A percentile compares a stretch with the other conserved stretches of the same genome.
These are phyloP conservation scores for Phaonia tiefii DNA, from an alignment of 2,888 invertebrate genomes.

Conservation along the genomic window DNA sequence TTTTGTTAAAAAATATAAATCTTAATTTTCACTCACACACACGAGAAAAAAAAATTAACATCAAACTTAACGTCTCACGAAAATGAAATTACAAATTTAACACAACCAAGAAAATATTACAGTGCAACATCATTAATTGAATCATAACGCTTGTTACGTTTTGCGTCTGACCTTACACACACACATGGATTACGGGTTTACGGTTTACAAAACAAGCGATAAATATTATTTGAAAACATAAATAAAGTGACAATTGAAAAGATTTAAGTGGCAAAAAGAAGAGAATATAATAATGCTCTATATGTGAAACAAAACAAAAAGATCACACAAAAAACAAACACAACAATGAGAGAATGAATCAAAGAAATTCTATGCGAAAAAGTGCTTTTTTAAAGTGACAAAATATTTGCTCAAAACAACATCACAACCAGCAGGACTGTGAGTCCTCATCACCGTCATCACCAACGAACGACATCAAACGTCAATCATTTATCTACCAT, in stretches of 20 bases:
- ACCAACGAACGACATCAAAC: slow-evolving; percentile 16
- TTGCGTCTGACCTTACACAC: slow-evolving; percentile 60
- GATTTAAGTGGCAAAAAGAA: no score
- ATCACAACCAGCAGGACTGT: slow-evolving; percentile 16
- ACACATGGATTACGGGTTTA: slow-evolving; percentile 72
- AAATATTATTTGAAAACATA: slow-evolving; percentile 36
- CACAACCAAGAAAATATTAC: slow-evolving; percentile 25
- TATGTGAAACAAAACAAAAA: slow-evolving; percentile 28
- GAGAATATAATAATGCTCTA: slow-evolving; percentile 50
- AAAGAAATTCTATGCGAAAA: slow-evolving; percentile 7
- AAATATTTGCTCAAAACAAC: slow-evolving; percentile 20
- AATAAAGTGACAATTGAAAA: slow-evolving; percentile 63
- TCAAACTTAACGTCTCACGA: slow-evolving; percentile 59
- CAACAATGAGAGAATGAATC: slow-evolving; percentile 52
- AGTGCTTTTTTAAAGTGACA: slow-evolving; percentile 23
- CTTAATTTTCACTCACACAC: slow-evolving; percentile 50
- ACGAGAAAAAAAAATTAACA: slow-evolving; percentile 63
- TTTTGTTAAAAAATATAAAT: slow-evolving; percentile 59
- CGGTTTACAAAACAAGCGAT: slow-evolving; percentile 68
- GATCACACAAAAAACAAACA: slow-evolving; percentile 28
- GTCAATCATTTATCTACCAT: neutral
- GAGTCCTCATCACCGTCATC: slow-evolving; percentile 35
- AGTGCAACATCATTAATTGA: slow-evolving; percentile 44
- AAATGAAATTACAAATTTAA: slow-evolving; percentile 55
- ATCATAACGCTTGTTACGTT: slow-evolving; percentile 63